Base-by-base conservation (phyloP, 2,888 invertebrate genomes). In the Pristionchus maxplancki region DNA sequence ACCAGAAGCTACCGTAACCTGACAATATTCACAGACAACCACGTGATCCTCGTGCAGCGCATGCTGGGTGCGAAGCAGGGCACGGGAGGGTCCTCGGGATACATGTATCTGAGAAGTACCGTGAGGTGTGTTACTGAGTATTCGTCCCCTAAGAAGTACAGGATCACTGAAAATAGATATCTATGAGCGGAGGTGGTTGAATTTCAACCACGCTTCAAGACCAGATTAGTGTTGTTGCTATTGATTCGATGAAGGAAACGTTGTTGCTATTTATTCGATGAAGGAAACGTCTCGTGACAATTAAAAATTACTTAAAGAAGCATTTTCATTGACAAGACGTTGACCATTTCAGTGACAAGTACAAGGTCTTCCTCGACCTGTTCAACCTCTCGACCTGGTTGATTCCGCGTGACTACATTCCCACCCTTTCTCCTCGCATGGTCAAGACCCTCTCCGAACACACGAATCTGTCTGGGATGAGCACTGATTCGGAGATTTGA, bases 41-140 rank as follows among this genome's bases (percentile, higher is more conserved):
- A 99, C 95, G 97, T 99, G 74, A 96, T 98, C 94, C 97, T 99
- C 97, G 99, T 99, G 40, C 98, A 99, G 95, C 96, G 99, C 93
- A 99, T 99, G 98, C 97, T 99, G 93, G 99, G 99, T 0, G 97
- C 97, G 0, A 97, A 98, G 94, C 97, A 97, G 94, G 99, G 99
- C 34, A 99, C 99, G 0, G 99, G 99, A 28, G 99, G 99, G 6
- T 98, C 98, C 11, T 98, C 98, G 0, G 99, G 99, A 0, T 99
- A 99, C 95, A 98, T 98, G 95, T 99, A 99, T 95, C 96, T 99
- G 11, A 96, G 98, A 88, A 98, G 98, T 8, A 99, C 99, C 0
- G 96, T 99, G 91, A 98, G 98, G 98, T 98, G 58, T 64, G 87
- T 11, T 31, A 82, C 17, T n/a, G 28, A 0, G 1, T 48, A 4